Evolutionary conservation across 1,140 invertebrate genomes (phyloP), one percentile per base, ranked within the genome.

Genomic region (Lutraria rhynchaena): DNA sequence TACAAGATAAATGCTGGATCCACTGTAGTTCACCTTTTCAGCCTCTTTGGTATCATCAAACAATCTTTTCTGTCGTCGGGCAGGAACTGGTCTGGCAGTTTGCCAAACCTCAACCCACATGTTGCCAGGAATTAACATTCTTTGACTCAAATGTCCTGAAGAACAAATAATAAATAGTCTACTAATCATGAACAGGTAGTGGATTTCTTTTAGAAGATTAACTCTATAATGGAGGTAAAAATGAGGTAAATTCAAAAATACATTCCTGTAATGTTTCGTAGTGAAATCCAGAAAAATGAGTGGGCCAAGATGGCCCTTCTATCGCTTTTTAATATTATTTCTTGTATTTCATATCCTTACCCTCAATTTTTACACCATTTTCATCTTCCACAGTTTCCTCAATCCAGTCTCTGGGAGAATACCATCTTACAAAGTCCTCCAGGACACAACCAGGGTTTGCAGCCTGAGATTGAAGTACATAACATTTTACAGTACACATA

Each of bases 351-450:
- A n/a, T n/a, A n/a, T n/a, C n/a, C 19, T n/a, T 58, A 85, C 84
- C 83, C 83, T 85, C 87, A 4, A 80, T 74, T 33, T 61, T 83
- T 4, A 71, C 78, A 58, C 81, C 86, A 74, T 89, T 83, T 60
- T 89, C 87, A 60, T 77, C 86, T 65, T 84, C 87, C 29, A 87
- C 85, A 49, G 89, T 87, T 53, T 89, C 90, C 70, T 89, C 86
- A 24, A 90, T 83, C 96, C 97, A 99, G 91, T 99, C 98, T 51
- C 97, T 93, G 0, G 99, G 99, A 0, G 98, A 99, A 91, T 99
- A 99, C 98, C 98, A 99, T 71, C 97, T 94, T 73, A 99, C 98
- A 92, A 99, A 99, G 91, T 99, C 99, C 90, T 97, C 98, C 22
- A 99, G 91, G n/a, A 95, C 93, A 27, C 95, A 95, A 0, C 95